Conservation (phyloP, 2,113 vertebrate genomes). For the Cervus canadensis region DNA sequence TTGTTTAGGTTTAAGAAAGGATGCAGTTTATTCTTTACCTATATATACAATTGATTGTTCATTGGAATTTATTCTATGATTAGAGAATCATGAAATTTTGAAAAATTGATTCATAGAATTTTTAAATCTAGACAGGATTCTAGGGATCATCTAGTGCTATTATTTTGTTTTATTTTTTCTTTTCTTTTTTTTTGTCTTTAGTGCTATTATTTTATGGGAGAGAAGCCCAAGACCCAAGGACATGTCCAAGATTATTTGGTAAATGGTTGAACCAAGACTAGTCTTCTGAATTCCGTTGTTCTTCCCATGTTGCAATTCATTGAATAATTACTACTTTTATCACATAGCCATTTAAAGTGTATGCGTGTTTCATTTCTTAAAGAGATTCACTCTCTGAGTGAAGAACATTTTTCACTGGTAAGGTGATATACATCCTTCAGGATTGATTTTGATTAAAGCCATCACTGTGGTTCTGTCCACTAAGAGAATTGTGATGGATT, state of each 20-base stretch:
- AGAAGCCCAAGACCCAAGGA: neutral
- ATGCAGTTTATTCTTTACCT: neutral
- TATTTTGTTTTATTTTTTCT: neutral
- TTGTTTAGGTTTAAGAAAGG: neutral
- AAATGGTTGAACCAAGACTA: neutral
- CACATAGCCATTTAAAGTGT: neutral
- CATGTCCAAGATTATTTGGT: neutral
- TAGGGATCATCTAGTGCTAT: neutral
- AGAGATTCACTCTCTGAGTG: neutral
- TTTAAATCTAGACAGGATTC: neutral
- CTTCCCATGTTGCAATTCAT: neutral
- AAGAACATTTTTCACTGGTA: constrained; percentile 18
- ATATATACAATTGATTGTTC: neutral
- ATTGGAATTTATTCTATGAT: neutral
- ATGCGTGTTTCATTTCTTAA: neutral
- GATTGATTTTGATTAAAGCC: constrained; percentile 56
- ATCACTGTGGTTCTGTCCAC: constrained; percentile 3
- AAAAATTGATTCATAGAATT: neutral
- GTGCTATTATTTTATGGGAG: neutral
- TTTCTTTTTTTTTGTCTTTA: neutral
- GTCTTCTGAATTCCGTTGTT: neutral
- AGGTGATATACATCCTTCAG: constrained; percentile 30
- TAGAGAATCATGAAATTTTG: neutral
- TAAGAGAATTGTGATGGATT: constrained; percentile 51
- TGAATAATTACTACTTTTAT: neutral